Base-by-base conservation (phyloP, 2,113 vertebrate genomes). In the Trichechus manatus region DNA sequence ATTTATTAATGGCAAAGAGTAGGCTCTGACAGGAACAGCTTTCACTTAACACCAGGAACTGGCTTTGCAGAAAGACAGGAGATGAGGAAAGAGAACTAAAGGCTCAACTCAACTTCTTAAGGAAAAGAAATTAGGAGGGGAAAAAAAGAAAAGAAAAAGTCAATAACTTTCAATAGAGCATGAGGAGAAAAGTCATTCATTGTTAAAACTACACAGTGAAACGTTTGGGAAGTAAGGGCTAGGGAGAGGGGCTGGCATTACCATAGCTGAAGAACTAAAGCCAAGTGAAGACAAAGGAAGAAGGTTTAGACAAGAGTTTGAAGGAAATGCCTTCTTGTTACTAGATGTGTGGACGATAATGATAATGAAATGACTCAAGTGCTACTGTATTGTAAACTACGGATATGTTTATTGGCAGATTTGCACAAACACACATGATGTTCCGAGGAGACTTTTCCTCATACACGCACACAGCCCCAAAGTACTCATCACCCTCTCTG, bases 1-100 rank as follows among this genome's bases (percentile, higher is more conserved):
- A 96, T 72, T 96, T 95, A 97, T 96, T 97, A 82, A 97, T 91
- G 74, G 61, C 77, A 39, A 87, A 47, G 31, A 44, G 70, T 29
- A 70, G 94, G 82, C 87, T 95, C 79, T 70, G 88, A 90, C 13
- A 53, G 74, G 61, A 83, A 92, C 5, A 74, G 78, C 80, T 79
- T 90, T 93, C 77, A 90, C 78, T 77, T 68, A 93, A 78, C 74
- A 70, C 63, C 91, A 93, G 64, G 50, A 95, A 94, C 2, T 70
- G 70, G 79, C 94, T 84, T 42, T 93, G 70, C 44, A 92, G 44
- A 97, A 87, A 77, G 63, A 68, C 25, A 80, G 42, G 47, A 92
- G 64, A 66, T 70, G 63, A 87, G 36, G n/a, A 66, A 17, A 29
- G 42, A 63, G 31, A 78, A 80, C 56, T 64, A 27, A 78, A 93